Base-by-base conservation (phyloP, 2,888 invertebrate species). In the Heteromyza rotundicornis region DNA sequence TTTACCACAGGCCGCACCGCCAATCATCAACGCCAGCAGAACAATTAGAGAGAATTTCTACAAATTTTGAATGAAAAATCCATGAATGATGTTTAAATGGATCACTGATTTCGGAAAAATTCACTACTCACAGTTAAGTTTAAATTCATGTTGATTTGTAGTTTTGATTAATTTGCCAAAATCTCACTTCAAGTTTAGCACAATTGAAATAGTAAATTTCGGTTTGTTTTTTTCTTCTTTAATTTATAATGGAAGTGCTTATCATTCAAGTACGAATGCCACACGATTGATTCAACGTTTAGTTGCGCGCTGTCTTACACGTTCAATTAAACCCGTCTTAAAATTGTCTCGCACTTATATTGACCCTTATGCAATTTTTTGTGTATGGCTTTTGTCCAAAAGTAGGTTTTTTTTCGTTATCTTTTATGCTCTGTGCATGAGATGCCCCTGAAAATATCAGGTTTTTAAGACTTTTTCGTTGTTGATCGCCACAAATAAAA, bases 331-430 rank as follows among this genome's bases (percentile, higher is more conserved):
- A 77, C 63, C 68, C 50, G 49, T 67, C 64, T 68, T 68, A 53
- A 68, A 2, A 47, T 16, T 60, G 59, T 63, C 53, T 70, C 62
- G 60, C 63, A 57, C 70, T 71, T 76, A 71, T 77, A 72, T 76
- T 68, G 40, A 66, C 75, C 72, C 75, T 78, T 78, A 76, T 78
- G 77, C 73, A 74, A 73, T 75, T 65, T 65, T 64, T 52, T 64
- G 57, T 62, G 8, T 32, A 19, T 57, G 35, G 27, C 57, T 55
- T 62, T 12, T 59, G n/a, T 51, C 52, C 57, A 61, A 55, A 58
- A 65, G 57, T 64, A 19, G 19, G 27, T 63, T 61, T 60, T 60
- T 61, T 47, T 47, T 62, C 53, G 54, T 53, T 61, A 20, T 19
- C 40, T 14, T 19, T 19, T 24, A n/a, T 1, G 44, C 1, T 50